Evolutionary conservation across 2,888 invertebrate species (phyloP), one percentile per base, ranked within the genome.

Genomic region (Pachliopta kotzebuea): DNA sequence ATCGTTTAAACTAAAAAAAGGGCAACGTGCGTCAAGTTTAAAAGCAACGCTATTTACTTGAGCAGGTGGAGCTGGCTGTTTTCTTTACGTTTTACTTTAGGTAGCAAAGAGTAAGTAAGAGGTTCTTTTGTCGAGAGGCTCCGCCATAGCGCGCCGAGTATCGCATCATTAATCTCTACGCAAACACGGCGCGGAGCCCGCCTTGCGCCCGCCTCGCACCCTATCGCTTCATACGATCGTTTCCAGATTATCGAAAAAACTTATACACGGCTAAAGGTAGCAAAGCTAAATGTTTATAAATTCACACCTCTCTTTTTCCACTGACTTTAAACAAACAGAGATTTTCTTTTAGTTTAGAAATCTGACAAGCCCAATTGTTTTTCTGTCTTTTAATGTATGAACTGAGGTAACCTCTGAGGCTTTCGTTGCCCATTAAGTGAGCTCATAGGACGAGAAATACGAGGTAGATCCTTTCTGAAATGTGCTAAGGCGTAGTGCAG

Each of bases 101-200:
- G 79, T 80, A 79, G 74, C 79, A 83, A 81, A 82, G 85, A 83
- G 84, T 85, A 86, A 87, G 85, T 86, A 81, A 87, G 84, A 84
- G 89, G 79, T 83, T 73, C 87, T 88, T 86, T 86, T 86, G 86
- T 86, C 75, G 79, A 87, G 85, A 76, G 78, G 80, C 79, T 78
- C 74, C 75, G 73, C 79, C 74, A 76, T 78, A 80, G 81, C 81
- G 83, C 81, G 79, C 79, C 76, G 75, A 73, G 80, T 81, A 85
- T 86, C 85, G 82, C 81, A 84, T 88, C 88, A 89, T 89, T 89
- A 90, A 90, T 89, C 89, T 88, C 77, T 72, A 74, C 70, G 81
- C 84, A 86, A 86, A 86, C 86, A 86, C 81, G 79, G 75, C 37
- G 37, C 37, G 37, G 26, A n/a, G n/a, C n/a, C n/a, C n/a, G 31